Conservation (phyloP, 2,888 invertebrate species). For the Lucinisca nassula region DNA sequence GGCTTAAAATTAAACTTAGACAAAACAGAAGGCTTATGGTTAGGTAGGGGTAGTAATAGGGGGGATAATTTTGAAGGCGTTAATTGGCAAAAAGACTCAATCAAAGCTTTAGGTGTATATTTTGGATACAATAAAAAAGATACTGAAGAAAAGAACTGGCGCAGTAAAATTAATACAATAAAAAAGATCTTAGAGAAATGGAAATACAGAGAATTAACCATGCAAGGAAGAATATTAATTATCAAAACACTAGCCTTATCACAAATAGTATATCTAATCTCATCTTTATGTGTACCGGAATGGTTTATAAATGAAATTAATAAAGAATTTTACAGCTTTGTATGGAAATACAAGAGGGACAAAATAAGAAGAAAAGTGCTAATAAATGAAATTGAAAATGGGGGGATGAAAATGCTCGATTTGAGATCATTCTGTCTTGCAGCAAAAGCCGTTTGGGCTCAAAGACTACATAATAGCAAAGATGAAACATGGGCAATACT, state of each 20-base stretch:
- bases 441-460: not conserved
- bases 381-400: not conserved
- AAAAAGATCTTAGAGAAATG: not conserved
- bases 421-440: not conserved
- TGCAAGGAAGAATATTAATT: not conserved
- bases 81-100: not conserved
- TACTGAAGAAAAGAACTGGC: not conserved
- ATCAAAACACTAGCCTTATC: not conserved
- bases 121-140: not conserved
- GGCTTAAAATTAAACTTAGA: not conserved
- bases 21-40: not conserved
- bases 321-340: not conserved
- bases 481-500: not conserved
- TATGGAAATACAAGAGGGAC: not conserved
- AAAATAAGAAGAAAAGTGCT: not conserved
- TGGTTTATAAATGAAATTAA: not conserved
- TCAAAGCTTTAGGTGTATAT: conserved; percentile 5
- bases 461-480: not conserved
- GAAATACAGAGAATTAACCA: not conserved
- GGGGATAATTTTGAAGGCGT: not conserved
- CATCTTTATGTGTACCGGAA: not conserved
- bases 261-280: not conserved
- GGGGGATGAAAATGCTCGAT: not conserved
- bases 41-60: not conserved
- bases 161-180: not conserved